phyloP scores from a whole-genome alignment of 2,888 invertebrate species.

The Trachelus stipa region DNA sequence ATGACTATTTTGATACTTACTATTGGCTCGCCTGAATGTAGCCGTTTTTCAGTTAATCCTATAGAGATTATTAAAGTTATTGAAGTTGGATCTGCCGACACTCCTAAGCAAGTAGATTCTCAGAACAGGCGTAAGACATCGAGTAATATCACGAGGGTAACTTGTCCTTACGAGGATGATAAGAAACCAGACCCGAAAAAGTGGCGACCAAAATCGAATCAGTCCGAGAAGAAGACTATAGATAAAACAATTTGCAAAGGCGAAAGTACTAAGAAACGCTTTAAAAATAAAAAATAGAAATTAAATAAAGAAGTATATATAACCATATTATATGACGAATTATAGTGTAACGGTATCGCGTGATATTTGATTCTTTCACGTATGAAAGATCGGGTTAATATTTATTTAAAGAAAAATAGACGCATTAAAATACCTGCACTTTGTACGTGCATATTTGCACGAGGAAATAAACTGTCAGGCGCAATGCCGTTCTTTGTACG shows the following conservation, averaged over 20 bases:
- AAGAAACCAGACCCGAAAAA: conserved; percentile 28
- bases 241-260: conserved; percentile 37
- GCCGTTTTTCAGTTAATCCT: conserved; percentile 48
- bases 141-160: conserved; percentile 16
- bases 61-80: conserved; percentile 48
- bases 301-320: not conserved
- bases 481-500: not conserved
- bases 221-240: conserved; percentile 25
- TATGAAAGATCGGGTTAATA: not conserved
- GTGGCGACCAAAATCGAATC: conserved; percentile 29
- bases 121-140: conserved; percentile 5
- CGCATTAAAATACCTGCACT: not conserved
- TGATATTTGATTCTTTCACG: not conserved
- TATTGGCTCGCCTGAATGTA: conserved; percentile 52
- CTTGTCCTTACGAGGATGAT: conserved; percentile 39
- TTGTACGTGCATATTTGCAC: not conserved
- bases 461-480: not conserved
- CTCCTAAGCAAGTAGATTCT: not conserved
- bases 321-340: not conserved
- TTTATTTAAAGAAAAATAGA: not conserved
- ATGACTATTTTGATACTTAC: conserved; percentile 44
- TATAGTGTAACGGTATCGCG: not conserved
- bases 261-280: not conserved
- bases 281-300: not conserved
- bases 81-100: conserved; percentile 33